Evolutionary conservation across 2,113 vertebrate genomes (phyloP).

Genomic region (Lophura nycthemera): DNA sequence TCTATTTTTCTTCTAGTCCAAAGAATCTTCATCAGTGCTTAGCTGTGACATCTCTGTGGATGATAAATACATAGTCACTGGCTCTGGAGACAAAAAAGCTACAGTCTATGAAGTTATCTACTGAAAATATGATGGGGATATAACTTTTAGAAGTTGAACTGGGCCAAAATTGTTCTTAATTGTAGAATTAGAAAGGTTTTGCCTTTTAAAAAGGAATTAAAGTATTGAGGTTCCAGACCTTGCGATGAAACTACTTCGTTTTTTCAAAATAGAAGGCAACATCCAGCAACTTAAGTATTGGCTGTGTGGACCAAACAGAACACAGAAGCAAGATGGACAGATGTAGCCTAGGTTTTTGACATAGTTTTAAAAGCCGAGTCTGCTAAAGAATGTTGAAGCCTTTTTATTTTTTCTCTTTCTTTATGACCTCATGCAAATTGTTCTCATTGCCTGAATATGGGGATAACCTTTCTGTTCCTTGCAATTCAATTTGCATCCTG

Average conservation of each 20-base stretch:
- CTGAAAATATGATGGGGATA: conserved; percentile 77
- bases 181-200: conserved; percentile 78
- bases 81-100: conserved; percentile 88
- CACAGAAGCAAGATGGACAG: conserved; percentile 48
- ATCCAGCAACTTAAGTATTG: conserved; percentile 37
- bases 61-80: conserved; percentile 89
- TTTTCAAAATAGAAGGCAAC: conserved; percentile 65
- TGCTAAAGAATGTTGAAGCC: conserved; percentile 66
- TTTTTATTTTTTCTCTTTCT: conserved; percentile 2
- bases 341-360: conserved; percentile 53
- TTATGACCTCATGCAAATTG: conserved; percentile 69
- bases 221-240: conserved; percentile 67
- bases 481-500: conserved; percentile 71
- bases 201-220: conserved; percentile 70
- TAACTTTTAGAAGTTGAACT: conserved; percentile 76
- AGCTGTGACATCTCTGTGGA: conserved; percentile 90
- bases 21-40: conserved; percentile 88
- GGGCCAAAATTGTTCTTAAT: conserved; percentile 82
- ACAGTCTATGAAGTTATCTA: conserved; percentile 90
- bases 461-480: conserved; percentile 76
- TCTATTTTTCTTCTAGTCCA: conserved; percentile 80
- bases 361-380: conserved; percentile 51
- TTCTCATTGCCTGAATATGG: conserved; percentile 71
- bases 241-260: conserved; percentile 61
- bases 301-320: conserved; percentile 59